These are phyloP conservation scores for Carcharodon carcharias DNA, from an alignment of 2,797 vertebrate species.

Conservation along the genomic window DNA sequence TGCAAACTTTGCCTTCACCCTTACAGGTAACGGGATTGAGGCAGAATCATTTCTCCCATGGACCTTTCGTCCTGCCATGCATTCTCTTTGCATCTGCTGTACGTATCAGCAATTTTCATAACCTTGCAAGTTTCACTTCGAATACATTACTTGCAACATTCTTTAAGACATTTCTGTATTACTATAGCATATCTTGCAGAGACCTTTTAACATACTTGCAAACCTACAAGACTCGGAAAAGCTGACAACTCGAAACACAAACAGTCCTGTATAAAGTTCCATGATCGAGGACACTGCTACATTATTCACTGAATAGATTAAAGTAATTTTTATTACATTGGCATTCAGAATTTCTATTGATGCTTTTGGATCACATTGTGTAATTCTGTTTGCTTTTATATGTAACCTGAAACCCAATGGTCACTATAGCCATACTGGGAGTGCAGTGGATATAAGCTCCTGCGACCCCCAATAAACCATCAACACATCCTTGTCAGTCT, in stretches of 20 bases:
- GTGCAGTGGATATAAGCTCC: not conserved
- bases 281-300: not conserved
- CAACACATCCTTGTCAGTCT: not conserved
- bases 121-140: not conserved
- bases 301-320: not conserved
- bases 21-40: not conserved
- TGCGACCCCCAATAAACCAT: not conserved
- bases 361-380: not conserved
- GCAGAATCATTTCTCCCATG: not conserved
- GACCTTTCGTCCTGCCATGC: not conserved
- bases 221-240: not conserved
- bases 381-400: not conserved
- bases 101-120: not conserved
- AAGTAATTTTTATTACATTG: not conserved
- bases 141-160: not conserved
- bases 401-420: not conserved
- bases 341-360: not conserved
- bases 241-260: not conserved
- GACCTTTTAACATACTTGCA: not conserved
- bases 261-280: not conserved
- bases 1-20: not conserved
- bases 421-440: not conserved
- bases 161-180: not conserved
- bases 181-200: not conserved
- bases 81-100: not conserved